phyloP scores from a whole-genome alignment of 35 echinoderm and acorn worm genomes.

The Anneissia japonica region DNA sequence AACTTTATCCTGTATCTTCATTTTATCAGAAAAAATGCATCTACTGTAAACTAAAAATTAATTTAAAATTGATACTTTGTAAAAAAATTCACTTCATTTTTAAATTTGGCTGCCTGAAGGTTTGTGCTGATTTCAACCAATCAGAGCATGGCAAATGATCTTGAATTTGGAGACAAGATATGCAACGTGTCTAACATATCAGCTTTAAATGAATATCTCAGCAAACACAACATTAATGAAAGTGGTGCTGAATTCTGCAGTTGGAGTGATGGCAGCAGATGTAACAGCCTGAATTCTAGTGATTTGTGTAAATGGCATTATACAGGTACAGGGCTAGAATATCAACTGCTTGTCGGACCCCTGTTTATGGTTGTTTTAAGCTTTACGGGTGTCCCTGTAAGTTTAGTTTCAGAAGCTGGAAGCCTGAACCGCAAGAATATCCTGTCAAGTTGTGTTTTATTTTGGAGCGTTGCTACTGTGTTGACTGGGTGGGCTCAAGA shows the following conservation, averaged over 20 bases:
- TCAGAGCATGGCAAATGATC: neutral
- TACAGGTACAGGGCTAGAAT: slow-evolving; percentile 32
- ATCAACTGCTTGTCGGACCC: slow-evolving; percentile 41
- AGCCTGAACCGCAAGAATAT: slow-evolving; percentile 30
- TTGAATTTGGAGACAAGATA: slow-evolving; percentile 1
- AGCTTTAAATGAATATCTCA: neutral
- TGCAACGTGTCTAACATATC: slow-evolving; percentile 1
- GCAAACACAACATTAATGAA: neutral
- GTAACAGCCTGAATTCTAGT: neutral
- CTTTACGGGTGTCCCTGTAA: slow-evolving; percentile 18
- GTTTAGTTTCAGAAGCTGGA: slow-evolving; percentile 4
- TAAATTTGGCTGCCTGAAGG: too few relatives aligned
- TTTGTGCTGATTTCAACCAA: slow-evolving; percentile 8
- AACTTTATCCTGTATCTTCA: too few relatives aligned
- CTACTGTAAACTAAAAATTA: too few relatives aligned
- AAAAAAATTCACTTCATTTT: too few relatives aligned
- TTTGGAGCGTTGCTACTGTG: slow-evolving; percentile 21
- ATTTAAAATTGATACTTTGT: too few relatives aligned
- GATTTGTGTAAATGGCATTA: slow-evolving; percentile 23
- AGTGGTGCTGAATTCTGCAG: neutral
- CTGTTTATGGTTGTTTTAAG: slow-evolving; percentile 42
- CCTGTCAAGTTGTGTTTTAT: slow-evolving; percentile 7
- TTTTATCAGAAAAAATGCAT: too few relatives aligned
- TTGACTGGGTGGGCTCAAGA: slow-evolving; percentile 20
- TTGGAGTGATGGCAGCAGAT: neutral